Evolutionary conservation across 2,888 invertebrate genomes (phyloP).

Genomic region (Parochlus steinenii): DNA sequence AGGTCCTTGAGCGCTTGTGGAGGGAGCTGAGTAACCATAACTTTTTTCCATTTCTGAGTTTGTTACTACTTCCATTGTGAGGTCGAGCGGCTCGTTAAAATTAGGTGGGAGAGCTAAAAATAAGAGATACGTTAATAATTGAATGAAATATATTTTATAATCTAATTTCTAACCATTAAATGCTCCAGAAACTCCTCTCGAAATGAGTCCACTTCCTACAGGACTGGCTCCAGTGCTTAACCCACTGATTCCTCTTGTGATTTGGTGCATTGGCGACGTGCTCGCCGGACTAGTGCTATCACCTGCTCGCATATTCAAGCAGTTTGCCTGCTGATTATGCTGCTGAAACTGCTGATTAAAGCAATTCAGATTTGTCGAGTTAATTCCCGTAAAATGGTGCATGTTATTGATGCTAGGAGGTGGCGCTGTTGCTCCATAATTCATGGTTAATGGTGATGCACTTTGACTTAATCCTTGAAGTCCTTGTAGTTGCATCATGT

Average conservation of each 20-base stretch:
- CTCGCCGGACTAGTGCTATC: constrained; percentile 24
- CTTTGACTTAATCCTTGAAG: constrained; percentile 22
- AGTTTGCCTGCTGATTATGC: too few species aligned
- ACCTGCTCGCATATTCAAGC: constrained; percentile 9
- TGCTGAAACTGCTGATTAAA: neutral
- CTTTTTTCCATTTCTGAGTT: neutral
- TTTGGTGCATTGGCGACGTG: constrained; percentile 47
- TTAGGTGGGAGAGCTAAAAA: constrained; percentile 14
- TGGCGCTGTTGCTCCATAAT: constrained; percentile 14
- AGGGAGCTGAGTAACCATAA: too few species aligned
- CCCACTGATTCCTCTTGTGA: constrained; percentile 51
- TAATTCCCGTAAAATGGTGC: constrained; percentile 19
- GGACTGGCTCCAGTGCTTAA: constrained; percentile 59
- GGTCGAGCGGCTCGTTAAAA: constrained; percentile 26
- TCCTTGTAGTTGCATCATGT: constrained; percentile 26
- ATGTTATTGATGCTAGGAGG: constrained; percentile 25
- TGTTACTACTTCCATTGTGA: constrained; percentile 24
- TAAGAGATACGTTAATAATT: too few species aligned
- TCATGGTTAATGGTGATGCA: constrained; percentile 23
- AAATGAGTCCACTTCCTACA: constrained; percentile 49
- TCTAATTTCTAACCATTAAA: too few species aligned
- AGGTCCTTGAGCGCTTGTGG: constrained; percentile 1
- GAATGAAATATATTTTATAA: too few species aligned
- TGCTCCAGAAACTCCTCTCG: constrained; percentile 47
- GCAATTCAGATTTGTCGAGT: constrained; percentile 5